phyloP scores from a whole-genome alignment of 2,888 invertebrate species.

The Chrysolina oricalcia region DNA sequence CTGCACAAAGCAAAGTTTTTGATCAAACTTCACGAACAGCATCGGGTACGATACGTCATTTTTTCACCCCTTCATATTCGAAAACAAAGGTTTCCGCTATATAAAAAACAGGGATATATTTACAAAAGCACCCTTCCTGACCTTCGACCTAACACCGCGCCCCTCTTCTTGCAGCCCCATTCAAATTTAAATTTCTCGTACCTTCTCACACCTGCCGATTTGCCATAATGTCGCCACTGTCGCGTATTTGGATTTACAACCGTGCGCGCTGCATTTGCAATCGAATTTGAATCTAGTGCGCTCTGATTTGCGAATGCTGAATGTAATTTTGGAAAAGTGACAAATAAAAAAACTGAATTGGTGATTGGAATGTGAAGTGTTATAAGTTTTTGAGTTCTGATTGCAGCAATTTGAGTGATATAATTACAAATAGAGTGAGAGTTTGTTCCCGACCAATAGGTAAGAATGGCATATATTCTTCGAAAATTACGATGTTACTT shows the following conservation, averaged over 20 bases:
- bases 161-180: background rate
- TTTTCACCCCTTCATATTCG: background rate
- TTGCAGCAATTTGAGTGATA: too few species aligned
- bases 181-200: conserved; percentile 9
- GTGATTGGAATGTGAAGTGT: background rate
- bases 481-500: too few species aligned
- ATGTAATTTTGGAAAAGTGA: background rate
- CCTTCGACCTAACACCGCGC: background rate
- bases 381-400: background rate
- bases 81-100: conserved; percentile 6
- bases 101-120: background rate
- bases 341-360: background rate
- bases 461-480: too few species aligned
- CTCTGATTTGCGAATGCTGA: background rate
- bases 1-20: too few species aligned
- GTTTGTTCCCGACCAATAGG: background rate
- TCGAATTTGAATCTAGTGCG: conserved; percentile 22
- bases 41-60: background rate
- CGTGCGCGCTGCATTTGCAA: background rate
- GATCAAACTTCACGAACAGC: background rate
- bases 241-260: background rate
- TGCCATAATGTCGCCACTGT: background rate
- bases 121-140: background rate
- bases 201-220: background rate
- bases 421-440: too few species aligned